A percentile compares a stretch with the other conserved stretches of the same genome.
phyloP scores from a whole-genome alignment of 1,140 invertebrate species.

The Platorchestia sp. region DNA sequence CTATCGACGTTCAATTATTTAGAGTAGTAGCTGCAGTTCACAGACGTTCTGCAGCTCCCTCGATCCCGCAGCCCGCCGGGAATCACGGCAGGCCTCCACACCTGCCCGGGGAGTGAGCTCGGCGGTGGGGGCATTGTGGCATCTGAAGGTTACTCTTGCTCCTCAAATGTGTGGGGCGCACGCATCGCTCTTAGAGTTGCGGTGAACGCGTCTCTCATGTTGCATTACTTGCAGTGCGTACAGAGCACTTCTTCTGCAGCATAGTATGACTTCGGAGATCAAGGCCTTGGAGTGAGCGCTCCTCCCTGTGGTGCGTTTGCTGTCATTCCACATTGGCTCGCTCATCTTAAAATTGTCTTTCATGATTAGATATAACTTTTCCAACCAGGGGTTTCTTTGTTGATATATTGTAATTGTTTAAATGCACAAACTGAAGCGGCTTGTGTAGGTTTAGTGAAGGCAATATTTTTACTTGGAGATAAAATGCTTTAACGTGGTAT shows the following conservation, averaged over 20 bases:
- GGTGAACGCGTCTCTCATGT: not conserved
- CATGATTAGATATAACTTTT: too few species aligned
- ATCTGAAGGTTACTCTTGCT: too few species aligned
- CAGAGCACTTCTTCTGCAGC: not conserved
- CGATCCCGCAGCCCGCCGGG: too few species aligned
- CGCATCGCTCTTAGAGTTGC: not conserved
- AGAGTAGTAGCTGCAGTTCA: too few species aligned
- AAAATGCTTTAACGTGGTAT: not conserved
- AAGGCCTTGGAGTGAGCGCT: not conserved
- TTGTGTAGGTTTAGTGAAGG: not conserved
- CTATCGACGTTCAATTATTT: too few species aligned
- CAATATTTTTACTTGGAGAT: not conserved
- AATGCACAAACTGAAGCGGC: not conserved
- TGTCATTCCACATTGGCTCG: too few species aligned
- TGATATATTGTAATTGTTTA: too few species aligned
- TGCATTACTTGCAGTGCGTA: not conserved
- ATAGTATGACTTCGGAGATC: not conserved
- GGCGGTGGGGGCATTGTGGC: too few species aligned
- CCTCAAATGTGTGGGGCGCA: not conserved
- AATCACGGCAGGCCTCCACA: too few species aligned
- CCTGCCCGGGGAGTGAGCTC: too few species aligned
- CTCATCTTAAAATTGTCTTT: not conserved
- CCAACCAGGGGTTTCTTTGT: too few species aligned
- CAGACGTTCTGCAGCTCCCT: too few species aligned
- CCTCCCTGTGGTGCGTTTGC: not conserved